Base-by-base conservation (phyloP, 2,888 invertebrate species). In the Norana najaformis region DNA sequence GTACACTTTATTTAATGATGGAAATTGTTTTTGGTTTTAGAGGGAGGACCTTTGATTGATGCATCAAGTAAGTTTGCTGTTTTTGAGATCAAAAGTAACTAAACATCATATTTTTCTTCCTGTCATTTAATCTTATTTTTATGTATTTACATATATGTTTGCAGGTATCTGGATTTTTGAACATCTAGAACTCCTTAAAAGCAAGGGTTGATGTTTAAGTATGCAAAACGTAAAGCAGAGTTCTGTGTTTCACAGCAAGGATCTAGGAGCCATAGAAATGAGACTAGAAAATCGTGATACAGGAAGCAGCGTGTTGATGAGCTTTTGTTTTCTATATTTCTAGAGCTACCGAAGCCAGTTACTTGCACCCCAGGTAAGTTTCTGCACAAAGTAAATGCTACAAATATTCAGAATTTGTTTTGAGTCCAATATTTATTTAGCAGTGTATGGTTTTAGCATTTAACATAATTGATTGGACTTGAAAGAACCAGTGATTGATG, bases 351-450 rank as follows among this genome's bases (percentile, higher is more conserved):
- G 20, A 90, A 90, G 37, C 90, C 96, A 92, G 97, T 97, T 94
- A 97, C 97, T 37, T 96, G 96, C 93, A 97, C 97, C 0, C 97
- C 96, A 93, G 98, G 98, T 0, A 96, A 98, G 91, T 98, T 11
- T 36, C 11, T 34, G 69, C 11, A 85, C 18, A 6, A 18, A 47
- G 20, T 47, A 23, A 5, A 47, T 4, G 20, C 23, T 47, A 23
- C 47, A 47, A 16, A 13, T 69, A n/a, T 69, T 69, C 69, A n/a
- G 69, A 30, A 69, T 69, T 47, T n/a, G 13, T 30, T 69, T 69
- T 69, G 5, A 69, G n/a, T 69, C 6, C 69, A 69, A n/a, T 69
- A 69, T n/a, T 69, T 69, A 41, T 41, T 41, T 41, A 41, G 5
- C 41, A 41, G 18, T 41, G 18, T 41, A 41, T n/a, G 41, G 14